A percentile compares a stretch with the other conserved stretches of the same genome.
These are phyloP conservation scores for Copidosoma floridanum DNA, from an alignment of 1,140 invertebrate genomes.

Conservation along the genomic window DNA sequence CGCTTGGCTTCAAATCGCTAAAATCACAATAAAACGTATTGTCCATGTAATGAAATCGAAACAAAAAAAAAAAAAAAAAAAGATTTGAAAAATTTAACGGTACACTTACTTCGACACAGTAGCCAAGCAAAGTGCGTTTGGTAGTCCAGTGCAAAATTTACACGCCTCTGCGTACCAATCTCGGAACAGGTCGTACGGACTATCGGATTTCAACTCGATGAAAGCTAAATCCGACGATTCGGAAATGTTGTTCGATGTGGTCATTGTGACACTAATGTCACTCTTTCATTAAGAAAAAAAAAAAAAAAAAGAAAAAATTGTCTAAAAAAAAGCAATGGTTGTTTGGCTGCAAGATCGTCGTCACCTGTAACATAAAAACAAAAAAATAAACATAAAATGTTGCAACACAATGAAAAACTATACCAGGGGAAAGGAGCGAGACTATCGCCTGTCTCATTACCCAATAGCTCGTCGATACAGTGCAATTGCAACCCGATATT, in stretches of 20 bases:
- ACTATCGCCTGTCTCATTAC: no score
- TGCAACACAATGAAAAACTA: no score
- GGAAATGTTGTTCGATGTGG: slow-evolving; percentile 17
- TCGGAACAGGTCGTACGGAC: slow-evolving; percentile 54
- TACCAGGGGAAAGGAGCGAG: no score
- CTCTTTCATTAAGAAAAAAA: no score
- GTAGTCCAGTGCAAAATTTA: slow-evolving; percentile 32
- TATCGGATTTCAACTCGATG: slow-evolving; percentile 42
- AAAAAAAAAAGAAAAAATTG: no score
- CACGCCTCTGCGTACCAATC: slow-evolving; percentile 48
- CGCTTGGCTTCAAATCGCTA: slow-evolving; percentile 52
- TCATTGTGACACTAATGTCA: neutral
- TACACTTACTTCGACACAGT: slow-evolving; percentile 51
- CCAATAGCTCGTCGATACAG: no score
- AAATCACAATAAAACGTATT: neutral
- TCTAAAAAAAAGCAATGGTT: no score
- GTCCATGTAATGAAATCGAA: no score
- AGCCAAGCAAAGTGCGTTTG: slow-evolving; percentile 51
- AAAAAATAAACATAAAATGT: no score
- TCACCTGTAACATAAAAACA: no score
- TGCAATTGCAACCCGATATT: no score
- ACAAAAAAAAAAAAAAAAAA: slow-evolving; percentile 10
- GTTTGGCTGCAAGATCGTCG: no score
- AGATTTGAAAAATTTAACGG: neutral
- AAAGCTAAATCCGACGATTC: slow-evolving; percentile 37